These are phyloP conservation scores for Rhinichthys osculus DNA, from an alignment of 2,797 vertebrate genomes.

Conservation along the genomic window DNA sequence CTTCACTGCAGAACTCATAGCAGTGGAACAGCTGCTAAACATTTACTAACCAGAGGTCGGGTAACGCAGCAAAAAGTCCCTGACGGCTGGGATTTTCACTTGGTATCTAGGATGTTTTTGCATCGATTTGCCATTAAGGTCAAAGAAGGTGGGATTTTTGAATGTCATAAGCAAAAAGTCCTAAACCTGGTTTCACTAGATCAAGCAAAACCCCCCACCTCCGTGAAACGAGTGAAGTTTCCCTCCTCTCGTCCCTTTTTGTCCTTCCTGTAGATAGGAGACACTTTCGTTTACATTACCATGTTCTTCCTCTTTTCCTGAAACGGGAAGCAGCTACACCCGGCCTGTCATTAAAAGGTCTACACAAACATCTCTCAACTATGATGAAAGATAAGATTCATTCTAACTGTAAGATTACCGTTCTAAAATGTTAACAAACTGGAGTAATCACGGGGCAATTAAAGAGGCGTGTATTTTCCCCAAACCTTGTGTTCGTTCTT, in stretches of 20 bases:
- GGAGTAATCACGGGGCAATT: conserved; percentile 3
- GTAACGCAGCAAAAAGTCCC: background rate
- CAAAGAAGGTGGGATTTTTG: background rate
- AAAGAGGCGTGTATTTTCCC: background rate
- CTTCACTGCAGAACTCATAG: conserved; percentile 5
- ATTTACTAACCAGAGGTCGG: background rate
- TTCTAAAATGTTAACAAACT: background rate
- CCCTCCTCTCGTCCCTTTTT: conserved; percentile 9
- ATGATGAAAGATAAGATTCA: conserved; percentile 26
- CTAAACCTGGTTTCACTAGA: background rate
- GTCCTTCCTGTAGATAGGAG: conserved; percentile 41
- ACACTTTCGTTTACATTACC: conserved; percentile 22
- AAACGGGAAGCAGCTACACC: conserved; percentile 50
- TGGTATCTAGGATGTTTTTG: background rate
- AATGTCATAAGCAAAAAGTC: background rate
- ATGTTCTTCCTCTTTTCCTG: conserved; percentile 39
- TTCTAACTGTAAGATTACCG: background rate
- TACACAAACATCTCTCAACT: background rate
- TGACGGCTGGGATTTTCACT: background rate
- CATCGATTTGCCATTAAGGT: background rate
- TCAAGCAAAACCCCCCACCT: background rate
- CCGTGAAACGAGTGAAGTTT: background rate
- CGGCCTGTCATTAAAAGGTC: conserved; percentile 31
- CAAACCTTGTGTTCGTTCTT: conserved; percentile 14
- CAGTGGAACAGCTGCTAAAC: background rate